phyloP scores from a whole-genome alignment of 1,140 invertebrate genomes.

The Diplogasteroides magnus region DNA sequence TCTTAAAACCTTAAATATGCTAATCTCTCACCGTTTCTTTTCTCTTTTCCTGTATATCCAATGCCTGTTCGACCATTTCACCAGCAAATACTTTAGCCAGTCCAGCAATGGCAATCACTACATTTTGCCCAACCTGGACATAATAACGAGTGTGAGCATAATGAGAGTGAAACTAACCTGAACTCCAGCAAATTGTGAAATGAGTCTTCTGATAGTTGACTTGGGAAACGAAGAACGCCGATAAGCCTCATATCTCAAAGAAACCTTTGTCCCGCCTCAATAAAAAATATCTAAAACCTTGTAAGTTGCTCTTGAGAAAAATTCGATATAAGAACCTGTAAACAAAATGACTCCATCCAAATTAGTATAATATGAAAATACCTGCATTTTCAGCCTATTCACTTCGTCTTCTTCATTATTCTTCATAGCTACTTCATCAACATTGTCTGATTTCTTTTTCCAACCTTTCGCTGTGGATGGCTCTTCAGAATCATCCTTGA shows the following conservation, averaged over 20 bases:
- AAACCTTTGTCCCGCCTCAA: too few relatives aligned
- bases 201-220: conserved; percentile 13
- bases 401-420: conserved; percentile 29
- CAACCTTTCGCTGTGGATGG: too few relatives aligned
- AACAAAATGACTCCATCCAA: neutral
- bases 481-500: too few relatives aligned
- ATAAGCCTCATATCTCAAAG: conserved; percentile 22
- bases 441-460: too few relatives aligned
- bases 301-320: conserved; percentile 20
- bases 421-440: too few relatives aligned
- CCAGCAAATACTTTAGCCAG: conserved; percentile 27
- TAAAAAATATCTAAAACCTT: too few relatives aligned
- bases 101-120: conserved; percentile 22
- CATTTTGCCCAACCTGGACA: neutral
- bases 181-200: conserved; percentile 5
- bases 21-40: conserved; percentile 3
- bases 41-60: conserved; percentile 17
- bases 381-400: conserved; percentile 11
- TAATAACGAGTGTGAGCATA: neutral
- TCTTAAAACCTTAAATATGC: neutral
- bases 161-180: neutral
- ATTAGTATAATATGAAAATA: neutral
- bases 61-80: conserved; percentile 25
- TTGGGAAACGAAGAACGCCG: conserved; percentile 21
- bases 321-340: conserved; percentile 17